Base-by-base conservation (phyloP, 1,140 invertebrate genomes). In the Pseudomyrmex dendroicus region DNA sequence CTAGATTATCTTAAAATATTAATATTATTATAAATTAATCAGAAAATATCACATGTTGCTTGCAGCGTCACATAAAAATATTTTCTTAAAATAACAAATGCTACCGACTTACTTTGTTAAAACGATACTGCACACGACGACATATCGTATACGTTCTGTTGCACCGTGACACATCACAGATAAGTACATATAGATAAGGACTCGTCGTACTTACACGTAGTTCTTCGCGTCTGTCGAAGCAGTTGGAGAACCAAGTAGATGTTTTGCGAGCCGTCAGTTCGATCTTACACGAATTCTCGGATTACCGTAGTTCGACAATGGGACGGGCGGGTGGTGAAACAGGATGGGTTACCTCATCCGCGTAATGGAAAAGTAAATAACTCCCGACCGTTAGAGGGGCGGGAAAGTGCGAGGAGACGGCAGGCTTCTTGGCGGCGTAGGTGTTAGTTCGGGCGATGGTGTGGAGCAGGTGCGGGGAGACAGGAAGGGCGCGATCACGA, bases 321-420 rank as follows among this genome's bases (percentile, higher is more conserved):
- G 76, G 54, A 59, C 66, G 66, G 61, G 25, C 48, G 25, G 35
- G 17, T 25, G 72, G 59, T 54, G 72, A 73, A 62, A 80, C 66
- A 80, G 66, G 76, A 72, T 72, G 66, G 54, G 54, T 80, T 80
- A 80, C 64, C 73, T 80, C 82, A 84, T 74, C 52, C 84, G 61
- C 68, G 70, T 84, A 80, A 84, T 84, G 82, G 74, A 78, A 84
- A 84, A 84, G 82, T 80, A 84, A 84, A 84, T 80, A 84, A 64
- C 64, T 20, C 63, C 59, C 76, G 61, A 67, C 10, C 35, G 72
- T 63, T 77, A 57, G 44, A n/a, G 20, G n/a, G 20, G 54, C 13
- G 13, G 20, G 61, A 46, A 54, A 66, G 15, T 13, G 44, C 15
- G 7, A 46, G 46, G 2, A 15, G 20, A 61, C 46, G 70, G 57